Base-by-base conservation (phyloP, 2,113 vertebrate species). In the Chauna torquata region DNA sequence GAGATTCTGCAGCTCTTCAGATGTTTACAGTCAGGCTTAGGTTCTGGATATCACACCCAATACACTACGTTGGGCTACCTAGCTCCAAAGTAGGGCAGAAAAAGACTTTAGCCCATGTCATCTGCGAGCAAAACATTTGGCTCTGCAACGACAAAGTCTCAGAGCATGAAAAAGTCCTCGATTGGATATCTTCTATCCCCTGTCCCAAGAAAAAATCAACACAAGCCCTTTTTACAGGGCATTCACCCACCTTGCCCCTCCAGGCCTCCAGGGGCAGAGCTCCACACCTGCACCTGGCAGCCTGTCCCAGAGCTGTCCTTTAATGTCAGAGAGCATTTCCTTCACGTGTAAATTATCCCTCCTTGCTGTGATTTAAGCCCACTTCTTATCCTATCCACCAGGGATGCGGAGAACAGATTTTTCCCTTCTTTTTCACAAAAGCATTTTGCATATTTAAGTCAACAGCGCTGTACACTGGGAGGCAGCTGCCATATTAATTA, bases 51-150 rank as follows among this genome's bases (percentile, higher is more conserved):
- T 57, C 59, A 27, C 30, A 19, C 17, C 36, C 12, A 20, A 34
- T 69, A 16, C 9, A 28, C 4, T 1, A 0, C 15, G 22, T 25
- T 2, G 6, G 45, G 38, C 4, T 32, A 25, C 20, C 38, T 16
- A 47, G 1, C 54, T 83, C 12, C 36, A 45, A 1, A 2, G 1
- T 6, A 18, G 12, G 28, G 36, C 50, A 79, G 45, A 32, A 36
- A 54, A 55, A 59, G 11, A 2, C 24, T 59, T 55, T 23, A 69
- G 22, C 28, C 25, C 49, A 5, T 1, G 0, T 30, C 14, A 1
- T 84, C 7, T n/a, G 8, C 23, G 42, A 42, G 15, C 2, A 83
- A 59, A 76, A 64, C 11, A 42, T 71, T 47, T 68, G 25, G 10
- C 32, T 77, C 28, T 40, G 36, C 30, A 85, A 8, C 0, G 1